Evolutionary conservation across 2,797 vertebrate species (phyloP).

Genomic region (Cryptoblepharus egeriae): DNA sequence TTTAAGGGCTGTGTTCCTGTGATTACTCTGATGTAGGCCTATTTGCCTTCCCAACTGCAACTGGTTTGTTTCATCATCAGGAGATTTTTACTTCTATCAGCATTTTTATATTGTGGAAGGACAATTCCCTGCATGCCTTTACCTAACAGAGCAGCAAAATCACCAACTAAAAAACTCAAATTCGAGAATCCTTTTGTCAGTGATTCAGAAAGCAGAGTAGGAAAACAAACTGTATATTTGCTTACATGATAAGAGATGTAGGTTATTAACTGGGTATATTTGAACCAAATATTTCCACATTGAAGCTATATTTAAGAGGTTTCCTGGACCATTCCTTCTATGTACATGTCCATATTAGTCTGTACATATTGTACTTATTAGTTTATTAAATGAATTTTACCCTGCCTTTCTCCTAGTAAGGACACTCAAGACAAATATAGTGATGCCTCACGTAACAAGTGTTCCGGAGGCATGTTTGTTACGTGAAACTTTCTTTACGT

Average conservation of each 20-base stretch:
- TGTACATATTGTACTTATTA: too few species aligned
- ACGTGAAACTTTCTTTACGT: too few species aligned
- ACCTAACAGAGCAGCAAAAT: slow-evolving; percentile 38
- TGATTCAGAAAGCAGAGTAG: not conserved
- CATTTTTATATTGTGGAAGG: slow-evolving; percentile 18
- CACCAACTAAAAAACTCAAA: slow-evolving; percentile 41
- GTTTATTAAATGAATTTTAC: too few species aligned
- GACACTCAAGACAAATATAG: too few species aligned
- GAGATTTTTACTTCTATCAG: slow-evolving; percentile 49
- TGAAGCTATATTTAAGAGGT: not conserved
- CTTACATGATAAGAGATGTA: not conserved
- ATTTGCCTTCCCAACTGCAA: not conserved
- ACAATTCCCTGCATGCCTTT: slow-evolving; percentile 13
- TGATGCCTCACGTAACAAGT: too few species aligned
- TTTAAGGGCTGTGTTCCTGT: not conserved
- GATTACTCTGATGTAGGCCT: not conserved
- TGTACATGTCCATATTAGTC: not conserved
- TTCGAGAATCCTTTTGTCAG: slow-evolving; percentile 43
- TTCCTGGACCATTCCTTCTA: not conserved
- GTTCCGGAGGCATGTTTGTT: too few species aligned
- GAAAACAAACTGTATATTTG: slow-evolving; percentile 34
- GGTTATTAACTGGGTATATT: not conserved
- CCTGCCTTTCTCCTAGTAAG: too few species aligned
- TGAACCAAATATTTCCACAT: not conserved
- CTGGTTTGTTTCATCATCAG: slow-evolving; percentile 48